These are phyloP conservation scores for Idaea biselata DNA, from an alignment of 2,888 invertebrate genomes.

Conservation along the genomic window DNA sequence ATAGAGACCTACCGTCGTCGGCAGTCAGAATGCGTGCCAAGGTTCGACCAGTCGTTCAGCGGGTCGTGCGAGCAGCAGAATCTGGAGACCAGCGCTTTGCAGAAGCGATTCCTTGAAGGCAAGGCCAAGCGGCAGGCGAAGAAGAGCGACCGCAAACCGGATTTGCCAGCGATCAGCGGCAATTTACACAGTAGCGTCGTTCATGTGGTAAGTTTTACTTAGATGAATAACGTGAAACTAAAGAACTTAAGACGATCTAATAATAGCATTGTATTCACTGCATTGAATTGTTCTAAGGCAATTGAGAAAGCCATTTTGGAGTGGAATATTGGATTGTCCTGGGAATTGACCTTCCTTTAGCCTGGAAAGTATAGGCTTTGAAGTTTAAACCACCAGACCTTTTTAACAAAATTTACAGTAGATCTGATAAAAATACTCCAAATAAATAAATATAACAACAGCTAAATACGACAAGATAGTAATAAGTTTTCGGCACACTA, in stretches of 20 bases:
- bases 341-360: no score
- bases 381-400: no score
- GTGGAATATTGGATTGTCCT: no score
- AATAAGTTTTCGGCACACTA: not conserved
- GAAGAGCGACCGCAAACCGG: conserved; percentile 83
- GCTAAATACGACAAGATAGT: not conserved
- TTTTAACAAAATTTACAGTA: no score
- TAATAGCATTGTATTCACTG: no score
- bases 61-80: conserved; percentile 94
- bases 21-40: conserved; percentile 91
- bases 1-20: conserved; percentile 93
- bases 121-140: conserved; percentile 94
- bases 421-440: no score
- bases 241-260: no score
- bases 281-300: no score
- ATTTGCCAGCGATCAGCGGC: conserved; percentile 71
- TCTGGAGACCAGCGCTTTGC: conserved; percentile 92
- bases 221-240: conserved; percentile 4
- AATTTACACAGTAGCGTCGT: conserved; percentile 85
- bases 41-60: conserved; percentile 93
- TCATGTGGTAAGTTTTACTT: conserved; percentile 83
- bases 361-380: no score
- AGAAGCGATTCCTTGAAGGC: conserved; percentile 94
- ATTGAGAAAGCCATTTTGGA: no score
- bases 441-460: no score